These are phyloP conservation scores for Lordiphosa andalusiaca DNA, from an alignment of 2,888 invertebrate species.

Conservation along the genomic window DNA sequence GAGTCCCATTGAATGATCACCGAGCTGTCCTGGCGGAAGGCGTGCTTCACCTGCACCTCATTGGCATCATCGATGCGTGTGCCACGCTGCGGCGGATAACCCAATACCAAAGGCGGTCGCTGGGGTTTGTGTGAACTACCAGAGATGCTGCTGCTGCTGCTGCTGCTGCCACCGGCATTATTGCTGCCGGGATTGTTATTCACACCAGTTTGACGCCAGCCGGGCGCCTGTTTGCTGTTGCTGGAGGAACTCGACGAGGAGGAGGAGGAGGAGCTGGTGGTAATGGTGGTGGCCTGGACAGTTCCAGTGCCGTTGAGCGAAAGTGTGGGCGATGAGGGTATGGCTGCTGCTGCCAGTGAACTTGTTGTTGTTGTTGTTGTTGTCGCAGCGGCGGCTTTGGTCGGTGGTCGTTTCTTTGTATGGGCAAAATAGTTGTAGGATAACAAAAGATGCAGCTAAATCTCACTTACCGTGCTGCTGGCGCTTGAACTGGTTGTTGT, in stretches of 20 bases:
- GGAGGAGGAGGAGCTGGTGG: conserved; percentile 25
- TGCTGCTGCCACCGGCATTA: conserved; percentile 26
- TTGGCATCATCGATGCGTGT: conserved; percentile 85
- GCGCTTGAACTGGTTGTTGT: conserved; percentile 45
- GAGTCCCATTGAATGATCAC: conserved; percentile 96
- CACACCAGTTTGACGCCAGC: conserved; percentile 73
- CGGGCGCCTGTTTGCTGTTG: conserved; percentile 69
- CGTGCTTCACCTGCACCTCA: conserved; percentile 92
- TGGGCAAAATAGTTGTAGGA: background rate
- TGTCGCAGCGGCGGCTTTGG: conserved; percentile 22
- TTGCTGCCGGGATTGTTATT: conserved; percentile 44
- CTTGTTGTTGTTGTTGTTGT: conserved; percentile 31
- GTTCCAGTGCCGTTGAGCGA: conserved; percentile 52
- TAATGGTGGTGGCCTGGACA: conserved; percentile 61
- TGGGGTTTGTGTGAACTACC: conserved; percentile 80
- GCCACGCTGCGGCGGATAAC: conserved; percentile 85
- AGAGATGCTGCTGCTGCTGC: no score
- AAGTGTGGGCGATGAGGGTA: no score
- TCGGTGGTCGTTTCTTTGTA: conserved; percentile 48
- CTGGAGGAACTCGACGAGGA: conserved; percentile 26
- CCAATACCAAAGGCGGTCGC: conserved; percentile 87
- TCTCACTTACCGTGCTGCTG: conserved; percentile 50
- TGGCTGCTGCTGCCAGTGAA: conserved; percentile 14
- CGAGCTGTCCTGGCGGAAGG: conserved; percentile 90
- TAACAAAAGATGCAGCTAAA: background rate